Evolutionary conservation across 2,888 invertebrate genomes (phyloP), one percentile per base, ranked within the genome.

Genomic region (Herminia tarsipennalis): DNA sequence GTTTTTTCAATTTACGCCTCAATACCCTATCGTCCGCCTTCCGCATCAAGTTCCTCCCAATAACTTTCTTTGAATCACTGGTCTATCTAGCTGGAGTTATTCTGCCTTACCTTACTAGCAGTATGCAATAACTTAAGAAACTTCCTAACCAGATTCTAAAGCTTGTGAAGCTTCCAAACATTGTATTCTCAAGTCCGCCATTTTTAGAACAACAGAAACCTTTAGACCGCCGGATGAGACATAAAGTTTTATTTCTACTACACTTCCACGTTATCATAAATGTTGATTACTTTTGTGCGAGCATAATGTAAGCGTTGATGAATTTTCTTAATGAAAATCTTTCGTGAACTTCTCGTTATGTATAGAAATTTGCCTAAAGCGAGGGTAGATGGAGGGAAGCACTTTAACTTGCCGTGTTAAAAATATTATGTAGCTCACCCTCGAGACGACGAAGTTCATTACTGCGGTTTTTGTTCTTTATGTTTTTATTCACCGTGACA

Each of bases 171-270:
- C 63, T 61, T 38, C 42, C 34, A 54, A 58, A 61, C 53, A 66
- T 61, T 63, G 61, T 64, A 56, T 65, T 67, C 70, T 62, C 54
- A 65, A 69, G 66, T 69, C 64, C 58, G 43, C 59, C 58, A 69
- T 68, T 76, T 56, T 57, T 47, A 44, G 32, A 60, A 61, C 12
- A 21, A 41, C 16, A 5, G 21, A 24, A 37, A 40, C 29, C 18
- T 9, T 9, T 28, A 70, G 76, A 62, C 58, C 62, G 59, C 66
- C 54, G 60, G 61, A 52, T 56, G 43, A 52, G 63, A 63, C 64
- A 67, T 75, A 68, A 70, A 72, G 61, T 70, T 73, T 73, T 70
- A 72, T 73, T 73, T 78, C 73, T 74, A 77, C 62, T 72, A 68
- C 71, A 66, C 53, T 72, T 69, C 56, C 62, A 59, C 60, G 57